Conservation (phyloP, 2,888 invertebrate species). For the Aspidiotus destructor region DNA sequence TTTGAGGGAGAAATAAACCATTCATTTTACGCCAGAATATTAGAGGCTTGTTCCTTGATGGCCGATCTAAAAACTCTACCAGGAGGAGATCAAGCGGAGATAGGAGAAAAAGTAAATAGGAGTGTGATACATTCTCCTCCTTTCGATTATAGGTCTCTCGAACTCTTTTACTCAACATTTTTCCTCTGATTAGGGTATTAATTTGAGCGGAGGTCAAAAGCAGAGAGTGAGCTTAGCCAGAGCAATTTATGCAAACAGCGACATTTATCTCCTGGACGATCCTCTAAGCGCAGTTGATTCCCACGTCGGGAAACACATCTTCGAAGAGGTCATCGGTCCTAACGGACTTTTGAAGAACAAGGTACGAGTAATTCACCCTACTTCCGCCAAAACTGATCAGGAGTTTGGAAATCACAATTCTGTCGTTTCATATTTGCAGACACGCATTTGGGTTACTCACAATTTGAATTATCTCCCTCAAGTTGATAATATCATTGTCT, state of each 20-base stretch:
- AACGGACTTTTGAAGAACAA: constrained; percentile 43
- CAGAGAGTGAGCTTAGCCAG: constrained; percentile 84
- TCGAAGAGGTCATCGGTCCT: constrained; percentile 52
- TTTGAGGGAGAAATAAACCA: constrained; percentile 71
- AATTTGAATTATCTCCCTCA: constrained; percentile 85
- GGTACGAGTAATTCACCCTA: constrained; percentile 32
- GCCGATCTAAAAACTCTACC: constrained; percentile 88
- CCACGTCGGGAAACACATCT: constrained; percentile 56
- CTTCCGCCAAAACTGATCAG: background rate
- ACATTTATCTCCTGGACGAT: constrained; percentile 89
- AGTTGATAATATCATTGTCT: constrained; percentile 80
- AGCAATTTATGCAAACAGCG: constrained; percentile 79
- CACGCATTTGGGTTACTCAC: constrained; percentile 88
- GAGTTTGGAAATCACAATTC: background rate
- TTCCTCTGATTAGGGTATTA: constrained; percentile 52
- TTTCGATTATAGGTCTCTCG: too few species aligned
- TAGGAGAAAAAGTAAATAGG: constrained; percentile 57
- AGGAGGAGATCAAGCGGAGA: constrained; percentile 92
- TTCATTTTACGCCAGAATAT: constrained; percentile 62
- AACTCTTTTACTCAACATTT: too few species aligned
- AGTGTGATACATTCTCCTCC: too few species aligned
- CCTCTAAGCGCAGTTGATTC: constrained; percentile 63
- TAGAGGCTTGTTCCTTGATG: constrained; percentile 82
- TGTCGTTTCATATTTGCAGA: constrained; percentile 42
- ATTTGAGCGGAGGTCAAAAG: constrained; percentile 84